A percentile compares a stretch with the other conserved stretches of the same genome.
These are phyloP conservation scores for Drosophila nannoptera DNA, from an alignment of 1,140 invertebrate species.

Conservation along the genomic window DNA sequence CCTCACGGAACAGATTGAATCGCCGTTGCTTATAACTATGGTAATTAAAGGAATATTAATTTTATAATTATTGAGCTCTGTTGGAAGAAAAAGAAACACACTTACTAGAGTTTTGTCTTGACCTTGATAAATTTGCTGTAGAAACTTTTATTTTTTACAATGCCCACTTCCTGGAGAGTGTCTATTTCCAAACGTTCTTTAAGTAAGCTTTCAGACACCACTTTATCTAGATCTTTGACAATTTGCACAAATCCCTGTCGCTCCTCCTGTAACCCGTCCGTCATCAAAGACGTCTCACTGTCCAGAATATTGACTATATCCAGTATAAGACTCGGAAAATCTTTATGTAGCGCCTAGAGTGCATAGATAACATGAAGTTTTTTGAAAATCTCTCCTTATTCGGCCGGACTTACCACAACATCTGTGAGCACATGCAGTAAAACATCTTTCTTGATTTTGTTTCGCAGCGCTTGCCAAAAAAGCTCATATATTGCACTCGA, in stretches of 20 bases:
- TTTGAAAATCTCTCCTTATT: not conserved
- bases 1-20: constrained; percentile 98
- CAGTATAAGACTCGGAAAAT: constrained; percentile 87
- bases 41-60: not conserved
- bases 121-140: constrained; percentile 98
- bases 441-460: constrained; percentile 85
- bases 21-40: constrained; percentile 98
- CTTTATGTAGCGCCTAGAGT: constrained; percentile 84
- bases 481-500: constrained; percentile 82
- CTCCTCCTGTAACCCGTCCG: constrained; percentile 83
- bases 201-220: constrained; percentile 90
- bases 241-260: constrained; percentile 87
- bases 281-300: constrained; percentile 83
- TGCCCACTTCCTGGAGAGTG: constrained; percentile 93
- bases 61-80: not conserved
- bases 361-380: constrained; percentile 1
- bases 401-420: constrained; percentile 82
- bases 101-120: constrained; percentile 98
- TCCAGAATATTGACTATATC: constrained; percentile 90
- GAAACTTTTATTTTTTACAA: constrained; percentile 94
- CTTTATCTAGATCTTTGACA: constrained; percentile 88
- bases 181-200: constrained; percentile 97
- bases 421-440: constrained; percentile 84
- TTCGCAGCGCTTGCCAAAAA: constrained; percentile 85
- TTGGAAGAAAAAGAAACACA: constrained; percentile 60